Evolutionary conservation across 1,140 invertebrate genomes (phyloP), one percentile per base, ranked within the genome.

Genomic region (Drosophila trapezifrons): DNA sequence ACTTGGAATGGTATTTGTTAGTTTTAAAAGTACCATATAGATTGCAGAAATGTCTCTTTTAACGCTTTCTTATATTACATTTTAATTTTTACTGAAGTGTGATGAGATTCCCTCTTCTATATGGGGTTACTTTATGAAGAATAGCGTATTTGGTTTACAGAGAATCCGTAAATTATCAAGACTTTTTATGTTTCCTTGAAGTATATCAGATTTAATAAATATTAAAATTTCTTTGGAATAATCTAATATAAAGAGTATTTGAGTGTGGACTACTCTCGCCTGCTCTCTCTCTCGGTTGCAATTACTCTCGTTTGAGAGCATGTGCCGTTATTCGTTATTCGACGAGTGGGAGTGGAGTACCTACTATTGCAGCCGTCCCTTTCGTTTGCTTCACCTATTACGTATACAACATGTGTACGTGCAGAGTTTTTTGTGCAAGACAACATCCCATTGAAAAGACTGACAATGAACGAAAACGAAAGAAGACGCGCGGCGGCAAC

Each of bases 391-490:
- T 45, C 54, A 65, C 37, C 49, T 71, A 71, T 71, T 71, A 71
- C 67, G 67, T 71, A 38, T 71, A 35, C 40, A n/a, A 22, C 51
- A 54, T 37, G 51, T 54, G 51, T 57, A 70, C 67, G 49, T 71
- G 38, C 38, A 38, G 42, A 70, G 64, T 70, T 38, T 43, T 70
- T 71, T 71, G 65, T 46, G 54, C 62, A 63, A 64, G 27, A 67
- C 66, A 64, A 72, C 63, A 64, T 69, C 40, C 74, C 74, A 86
- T 75, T 81, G 60, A 78, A 84, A 75, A 54, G 35, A 64, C 51
- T 67, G 62, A 82, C 70, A 78, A 72, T 71, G 51, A 70, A 70
- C 52, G 60, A 65, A 72, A 60, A 71, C 58, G 58, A 60, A 67
- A 49, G 56, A 37, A 56, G 57, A 66, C 38, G 60, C 65, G 54